Conservation (phyloP, 1,140 invertebrate species). For the Halictus rubicundus region DNA sequence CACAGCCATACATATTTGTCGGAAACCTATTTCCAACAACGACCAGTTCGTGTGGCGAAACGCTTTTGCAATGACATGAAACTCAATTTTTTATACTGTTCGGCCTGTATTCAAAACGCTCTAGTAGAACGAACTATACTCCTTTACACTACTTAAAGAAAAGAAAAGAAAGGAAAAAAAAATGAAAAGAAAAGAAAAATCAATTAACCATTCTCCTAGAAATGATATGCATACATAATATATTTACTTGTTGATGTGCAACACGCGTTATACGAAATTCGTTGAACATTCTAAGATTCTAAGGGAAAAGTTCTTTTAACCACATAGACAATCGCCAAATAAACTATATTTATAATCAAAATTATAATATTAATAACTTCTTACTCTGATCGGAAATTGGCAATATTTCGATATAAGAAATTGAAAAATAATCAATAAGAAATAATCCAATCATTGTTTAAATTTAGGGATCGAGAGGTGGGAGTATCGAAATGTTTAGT, state of each 20-base stretch:
- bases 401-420: background rate
- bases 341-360: conserved; percentile 12
- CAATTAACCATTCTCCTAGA: too few species aligned
- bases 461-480: too few species aligned
- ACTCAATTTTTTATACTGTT: conserved; percentile 48
- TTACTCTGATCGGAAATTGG: background rate
- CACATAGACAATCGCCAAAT: conserved; percentile 22
- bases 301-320: background rate
- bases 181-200: too few species aligned
- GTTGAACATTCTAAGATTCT: background rate
- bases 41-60: conserved; percentile 40
- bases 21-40: conserved; percentile 27
- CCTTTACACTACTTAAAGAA: conserved; percentile 15
- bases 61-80: conserved; percentile 29
- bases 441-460: background rate
- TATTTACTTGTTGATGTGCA: background rate
- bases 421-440: background rate
- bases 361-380: conserved; percentile 10
- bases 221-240: background rate
- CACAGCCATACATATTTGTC: conserved; percentile 36
- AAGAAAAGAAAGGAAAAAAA: background rate
- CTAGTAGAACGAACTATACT: conserved; percentile 43
- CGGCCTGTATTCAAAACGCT: conserved; percentile 49
- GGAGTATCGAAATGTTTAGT: background rate
- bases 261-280: background rate